These are phyloP conservation scores for Enteromius fasciolatus DNA, from an alignment of 2,797 vertebrate species.

Conservation along the genomic window DNA sequence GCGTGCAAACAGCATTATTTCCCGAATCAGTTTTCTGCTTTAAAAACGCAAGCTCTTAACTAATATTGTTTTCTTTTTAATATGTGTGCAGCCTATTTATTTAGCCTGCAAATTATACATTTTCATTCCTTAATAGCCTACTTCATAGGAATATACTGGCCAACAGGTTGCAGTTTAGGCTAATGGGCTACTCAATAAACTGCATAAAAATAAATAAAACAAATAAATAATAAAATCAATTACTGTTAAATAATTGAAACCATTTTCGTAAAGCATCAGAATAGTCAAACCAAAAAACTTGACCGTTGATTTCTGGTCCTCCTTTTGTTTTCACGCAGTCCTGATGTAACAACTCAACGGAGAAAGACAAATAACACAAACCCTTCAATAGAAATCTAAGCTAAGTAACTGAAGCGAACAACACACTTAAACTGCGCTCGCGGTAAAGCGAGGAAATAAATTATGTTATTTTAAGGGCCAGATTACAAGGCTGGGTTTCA, in stretches of 20 bases:
- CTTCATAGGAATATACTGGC: not conserved
- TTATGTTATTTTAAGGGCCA: constrained; percentile 58
- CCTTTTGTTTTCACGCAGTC: not conserved
- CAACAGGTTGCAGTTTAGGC: not conserved
- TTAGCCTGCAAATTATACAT: not conserved
- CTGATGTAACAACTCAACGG: not conserved
- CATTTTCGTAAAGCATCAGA: not conserved
- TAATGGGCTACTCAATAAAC: not conserved
- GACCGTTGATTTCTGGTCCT: not conserved
- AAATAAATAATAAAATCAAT: not conserved
- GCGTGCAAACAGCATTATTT: not conserved
- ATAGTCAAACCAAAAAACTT: not conserved
- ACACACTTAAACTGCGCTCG: constrained; percentile 10
- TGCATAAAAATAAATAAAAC: not conserved
- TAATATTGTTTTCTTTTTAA: not conserved
- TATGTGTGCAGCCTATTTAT: not conserved
- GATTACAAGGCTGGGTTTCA: constrained; percentile 67
- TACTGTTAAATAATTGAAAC: not conserved
- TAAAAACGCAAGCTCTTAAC: not conserved
- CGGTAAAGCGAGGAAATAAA: constrained; percentile 49
- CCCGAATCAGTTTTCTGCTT: not conserved
- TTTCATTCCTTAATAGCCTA: not conserved
- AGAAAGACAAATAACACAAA: not conserved
- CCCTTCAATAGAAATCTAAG: not conserved
- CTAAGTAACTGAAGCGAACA: constrained; percentile 1